These are phyloP conservation scores for Phania funesta DNA, from an alignment of 2,888 invertebrate genomes.

Conservation along the genomic window DNA sequence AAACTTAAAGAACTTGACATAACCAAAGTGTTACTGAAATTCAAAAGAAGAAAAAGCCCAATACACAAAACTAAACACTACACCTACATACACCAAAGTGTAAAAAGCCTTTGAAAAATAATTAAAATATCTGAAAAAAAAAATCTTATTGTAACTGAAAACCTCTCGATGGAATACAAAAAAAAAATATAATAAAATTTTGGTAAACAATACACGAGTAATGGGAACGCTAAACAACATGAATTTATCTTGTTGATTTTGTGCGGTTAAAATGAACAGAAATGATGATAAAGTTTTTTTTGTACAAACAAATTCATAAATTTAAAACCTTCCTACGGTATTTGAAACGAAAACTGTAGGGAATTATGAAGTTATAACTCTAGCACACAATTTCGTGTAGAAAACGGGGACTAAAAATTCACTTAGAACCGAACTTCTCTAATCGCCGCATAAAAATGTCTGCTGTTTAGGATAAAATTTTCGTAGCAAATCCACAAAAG, in stretches of 20 bases:
- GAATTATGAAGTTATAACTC: no score
- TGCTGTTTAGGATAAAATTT: no score
- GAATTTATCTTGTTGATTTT: constrained; percentile 3
- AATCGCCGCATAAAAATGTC: no score
- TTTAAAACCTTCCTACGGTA: no score
- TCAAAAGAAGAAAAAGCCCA: constrained; percentile 37
- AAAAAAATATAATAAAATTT: not conserved
- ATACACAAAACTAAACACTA: constrained; percentile 9
- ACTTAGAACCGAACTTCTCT: no score
- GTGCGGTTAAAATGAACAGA: constrained; percentile 31
- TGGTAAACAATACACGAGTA: not conserved
- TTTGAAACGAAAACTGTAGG: no score
- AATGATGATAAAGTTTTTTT: not conserved
- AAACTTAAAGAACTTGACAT: constrained; percentile 33
- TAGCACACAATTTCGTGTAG: no score
- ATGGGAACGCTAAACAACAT: not conserved
- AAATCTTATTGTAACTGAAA: constrained; percentile 31
- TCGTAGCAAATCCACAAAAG: no score
- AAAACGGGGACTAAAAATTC: no score
- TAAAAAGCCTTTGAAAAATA: not conserved
- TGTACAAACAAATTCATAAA: no score
- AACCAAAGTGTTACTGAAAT: constrained; percentile 11
- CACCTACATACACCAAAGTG: constrained; percentile 9
- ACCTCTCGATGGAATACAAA: constrained; percentile 10
- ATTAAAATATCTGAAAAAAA: not conserved